These are phyloP conservation scores for Cichlasoma orientale DNA, from an alignment of 2,797 vertebrate genomes.

Conservation along the genomic window DNA sequence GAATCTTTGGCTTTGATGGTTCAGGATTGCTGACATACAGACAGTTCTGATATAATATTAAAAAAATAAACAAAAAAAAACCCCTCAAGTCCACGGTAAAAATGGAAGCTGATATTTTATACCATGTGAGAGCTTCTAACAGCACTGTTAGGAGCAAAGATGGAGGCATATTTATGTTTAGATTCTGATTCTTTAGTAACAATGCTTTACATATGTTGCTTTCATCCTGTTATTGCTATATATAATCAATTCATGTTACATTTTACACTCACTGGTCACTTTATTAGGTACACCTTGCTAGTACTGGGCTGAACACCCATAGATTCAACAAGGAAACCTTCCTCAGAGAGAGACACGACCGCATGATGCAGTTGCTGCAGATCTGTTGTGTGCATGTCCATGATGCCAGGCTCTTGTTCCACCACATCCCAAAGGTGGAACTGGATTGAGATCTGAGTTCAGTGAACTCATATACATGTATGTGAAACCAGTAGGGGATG, in stretches of 20 bases:
- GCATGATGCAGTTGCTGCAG: neutral
- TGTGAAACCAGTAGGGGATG: neutral
- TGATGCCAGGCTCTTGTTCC: neutral
- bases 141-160: neutral
- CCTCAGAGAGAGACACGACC: neutral
- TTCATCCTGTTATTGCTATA: neutral
- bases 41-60: neutral
- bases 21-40: neutral
- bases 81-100: neutral
- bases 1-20: slow-evolving; percentile 24
- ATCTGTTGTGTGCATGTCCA: accelerated
- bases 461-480: neutral
- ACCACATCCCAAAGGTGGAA: too few species aligned
- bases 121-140: neutral
- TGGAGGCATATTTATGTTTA: neutral
- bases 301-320: accelerated
- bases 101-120: neutral
- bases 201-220: too few species aligned
- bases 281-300: neutral
- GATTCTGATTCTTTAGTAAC: neutral
- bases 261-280: neutral
- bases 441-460: neutral
- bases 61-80: neutral
- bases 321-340: accelerated
- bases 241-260: neutral